Base-by-base conservation (phyloP, 1,140 invertebrate genomes). In the Trichoplusia ni region DNA sequence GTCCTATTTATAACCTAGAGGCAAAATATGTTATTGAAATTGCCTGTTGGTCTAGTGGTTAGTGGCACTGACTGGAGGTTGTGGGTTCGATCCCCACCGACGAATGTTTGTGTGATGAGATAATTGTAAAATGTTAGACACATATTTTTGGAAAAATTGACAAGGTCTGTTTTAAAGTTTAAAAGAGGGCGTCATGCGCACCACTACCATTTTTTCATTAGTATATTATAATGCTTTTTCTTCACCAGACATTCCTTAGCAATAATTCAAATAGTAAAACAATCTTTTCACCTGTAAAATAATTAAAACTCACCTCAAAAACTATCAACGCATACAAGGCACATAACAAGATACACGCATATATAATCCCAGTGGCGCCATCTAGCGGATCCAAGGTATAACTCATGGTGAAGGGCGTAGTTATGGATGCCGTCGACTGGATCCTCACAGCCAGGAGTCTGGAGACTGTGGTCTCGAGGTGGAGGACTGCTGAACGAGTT, bases 301-400 rank as follows among this genome's bases (percentile, higher is more conserved):
- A n/a, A n/a, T n/a, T n/a, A n/a, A 19, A 35, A 19, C 77, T 89
- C 82, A 95, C 94, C 88, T 97, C 96, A 88, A 96, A 96, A 68
- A 97, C 94, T 60, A 97, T 97, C 9, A 97, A 86, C 5, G 95
- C 69, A 67, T 97, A 97, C 3, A 97, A 89, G 0, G 94, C 94
- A 5, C 93, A 59, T 0, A 97, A 84, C 4, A 97, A 91, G 0
- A 93, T 64, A 4, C 93, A 93, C 0, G 95, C 95, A 81, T 94
- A 95, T 13, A 95, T 79, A 1, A 96, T 92, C 5, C 95, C 94
- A 68, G 93, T 86, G 14, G 92, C 76, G 11, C 88, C 84, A 67
- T 93, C 92, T 18, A 94, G 93, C 0, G 94, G 92, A 0, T 92
- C 91, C 7, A 93, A 70, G 71, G 94, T 91, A 54, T 93, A 93